Percentiles rank a stretch among this genome's conserved stretches.
These are phyloP conservation scores for Ophthalmolycus amberensis DNA, from an alignment of 2,113 vertebrate species.

Conservation along the genomic window DNA sequence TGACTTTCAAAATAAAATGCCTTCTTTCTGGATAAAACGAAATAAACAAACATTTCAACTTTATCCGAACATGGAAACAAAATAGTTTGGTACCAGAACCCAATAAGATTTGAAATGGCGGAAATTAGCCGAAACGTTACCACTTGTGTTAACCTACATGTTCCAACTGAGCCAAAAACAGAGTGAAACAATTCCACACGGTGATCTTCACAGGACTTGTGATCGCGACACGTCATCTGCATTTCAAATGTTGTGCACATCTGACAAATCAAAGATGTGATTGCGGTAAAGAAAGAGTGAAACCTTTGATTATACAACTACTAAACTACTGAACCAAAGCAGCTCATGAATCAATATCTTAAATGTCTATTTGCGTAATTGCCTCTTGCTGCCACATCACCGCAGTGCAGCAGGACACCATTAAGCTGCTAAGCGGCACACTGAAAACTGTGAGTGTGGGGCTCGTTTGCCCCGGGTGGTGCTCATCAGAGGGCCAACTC, in stretches of 20 bases:
- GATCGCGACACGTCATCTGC: not conserved
- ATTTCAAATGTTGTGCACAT: not conserved
- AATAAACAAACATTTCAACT: not conserved
- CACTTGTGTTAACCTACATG: not conserved
- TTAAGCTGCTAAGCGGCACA: not conserved
- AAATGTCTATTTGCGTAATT: not conserved
- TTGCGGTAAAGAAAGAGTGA: not conserved
- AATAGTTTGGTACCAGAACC: not conserved
- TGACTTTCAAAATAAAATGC: not conserved
- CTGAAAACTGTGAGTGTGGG: constrained; percentile 1
- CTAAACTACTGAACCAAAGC: not conserved
- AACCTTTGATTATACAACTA: not conserved
- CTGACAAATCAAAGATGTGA: not conserved
- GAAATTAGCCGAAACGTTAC: too few species aligned
- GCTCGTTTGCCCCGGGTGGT: not conserved
- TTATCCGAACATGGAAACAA: not conserved
- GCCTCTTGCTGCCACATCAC: too few species aligned
- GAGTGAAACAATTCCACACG: not conserved
- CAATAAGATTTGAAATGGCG: not conserved
- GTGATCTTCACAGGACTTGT: not conserved
- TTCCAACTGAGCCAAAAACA: not conserved
- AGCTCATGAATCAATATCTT: not conserved
- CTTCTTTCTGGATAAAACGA: not conserved
- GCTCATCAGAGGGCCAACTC: not conserved
- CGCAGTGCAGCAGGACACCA: not conserved